Conservation (phyloP, 2,888 invertebrate species). For the Chaetoderma sp. region DNA sequence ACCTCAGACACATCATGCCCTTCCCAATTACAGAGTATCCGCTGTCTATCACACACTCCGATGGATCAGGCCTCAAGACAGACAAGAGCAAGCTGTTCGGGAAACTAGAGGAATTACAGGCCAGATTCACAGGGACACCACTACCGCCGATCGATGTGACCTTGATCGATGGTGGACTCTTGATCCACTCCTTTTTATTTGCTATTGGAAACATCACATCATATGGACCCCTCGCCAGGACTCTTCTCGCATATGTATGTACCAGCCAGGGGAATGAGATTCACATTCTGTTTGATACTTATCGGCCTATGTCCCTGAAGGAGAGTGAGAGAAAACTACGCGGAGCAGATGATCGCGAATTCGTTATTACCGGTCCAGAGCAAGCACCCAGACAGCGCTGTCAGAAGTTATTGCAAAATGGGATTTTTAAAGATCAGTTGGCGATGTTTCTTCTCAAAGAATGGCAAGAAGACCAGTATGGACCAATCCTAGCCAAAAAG, state of each 20-base stretch:
- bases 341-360: constrained; percentile 7
- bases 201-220: constrained; percentile 3
- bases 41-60: constrained; percentile 10
- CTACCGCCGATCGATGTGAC: constrained; percentile 13
- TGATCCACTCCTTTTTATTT: constrained; percentile 16
- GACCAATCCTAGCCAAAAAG: constrained; percentile 9
- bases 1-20: not conserved
- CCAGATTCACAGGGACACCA: constrained; percentile 10
- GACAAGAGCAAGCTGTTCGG: constrained; percentile 18
- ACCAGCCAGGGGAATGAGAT: constrained; percentile 3
- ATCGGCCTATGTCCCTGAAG: not conserved
- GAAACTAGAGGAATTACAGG: too few species aligned
- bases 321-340: constrained; percentile 9
- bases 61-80: constrained; percentile 20
- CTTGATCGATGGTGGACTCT: constrained; percentile 24
- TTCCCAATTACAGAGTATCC: constrained; percentile 15
- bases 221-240: constrained; percentile 16
- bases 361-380: constrained; percentile 15
- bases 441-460: constrained; percentile 12
- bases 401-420: constrained; percentile 5
- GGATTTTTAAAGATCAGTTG: constrained; percentile 17
- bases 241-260: constrained; percentile 8
- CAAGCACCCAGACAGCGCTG: constrained; percentile 6
- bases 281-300: constrained; percentile 20
- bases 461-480: constrained; percentile 15